A percentile compares a stretch with the other conserved stretches of the same genome.
Evolutionary conservation across 2,113 vertebrate species (phyloP).

Genomic region (Microtus oregoni): DNA sequence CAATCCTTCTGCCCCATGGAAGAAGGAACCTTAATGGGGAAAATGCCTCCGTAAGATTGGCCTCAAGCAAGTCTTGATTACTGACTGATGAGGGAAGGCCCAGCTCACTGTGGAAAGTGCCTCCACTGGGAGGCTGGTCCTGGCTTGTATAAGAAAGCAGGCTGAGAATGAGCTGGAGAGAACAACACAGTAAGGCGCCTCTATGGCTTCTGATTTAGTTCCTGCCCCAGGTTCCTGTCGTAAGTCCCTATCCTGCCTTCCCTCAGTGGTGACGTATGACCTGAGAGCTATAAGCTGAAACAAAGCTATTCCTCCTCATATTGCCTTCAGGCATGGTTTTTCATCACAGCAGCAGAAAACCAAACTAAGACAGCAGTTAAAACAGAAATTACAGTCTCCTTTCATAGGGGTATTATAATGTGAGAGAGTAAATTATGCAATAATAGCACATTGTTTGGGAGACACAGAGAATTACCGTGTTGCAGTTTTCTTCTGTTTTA

Average conservation of each 20-base stretch:
- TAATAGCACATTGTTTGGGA: not conserved
- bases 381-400: not conserved
- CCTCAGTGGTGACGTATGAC: not conserved
- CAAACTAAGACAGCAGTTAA: not conserved
- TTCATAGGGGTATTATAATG: not conserved
- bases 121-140: not conserved
- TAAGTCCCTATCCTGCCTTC: not conserved
- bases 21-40: not conserved
- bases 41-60: not conserved
- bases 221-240: not conserved
- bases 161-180: not conserved
- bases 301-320: not conserved
- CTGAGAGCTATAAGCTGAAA: not conserved
- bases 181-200: not conserved
- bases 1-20: not conserved
- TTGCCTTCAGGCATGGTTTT: not conserved
- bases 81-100: not conserved
- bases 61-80: not conserved
- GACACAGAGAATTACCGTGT: not conserved
- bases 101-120: not conserved
- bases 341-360: not conserved
- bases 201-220: not conserved
- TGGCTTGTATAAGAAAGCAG: not conserved
- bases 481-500: not conserved
- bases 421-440: not conserved